Percentiles rank a stretch among this genome's conserved stretches.
phyloP scores from a whole-genome alignment of 2,797 vertebrate genomes.

The Sebastes nivosus region DNA sequence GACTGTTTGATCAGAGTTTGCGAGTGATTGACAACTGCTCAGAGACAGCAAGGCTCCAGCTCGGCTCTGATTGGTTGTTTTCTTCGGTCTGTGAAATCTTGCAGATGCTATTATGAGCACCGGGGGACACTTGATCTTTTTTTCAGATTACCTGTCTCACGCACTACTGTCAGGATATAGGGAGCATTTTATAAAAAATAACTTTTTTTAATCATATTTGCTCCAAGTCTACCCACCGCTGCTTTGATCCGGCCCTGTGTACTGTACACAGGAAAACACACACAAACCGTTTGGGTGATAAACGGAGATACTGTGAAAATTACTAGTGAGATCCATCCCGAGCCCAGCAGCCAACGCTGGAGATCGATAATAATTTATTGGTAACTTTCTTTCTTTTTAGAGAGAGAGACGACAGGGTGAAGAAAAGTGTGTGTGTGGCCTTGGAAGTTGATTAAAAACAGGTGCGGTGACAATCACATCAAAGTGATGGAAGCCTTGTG shows the following conservation, averaged over 20 bases:
- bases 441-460: conserved; percentile 83
- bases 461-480: conserved; percentile 78
- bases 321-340: conserved; percentile 71
- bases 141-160: neutral
- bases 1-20: neutral
- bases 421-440: conserved; percentile 66
- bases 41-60: too few species aligned
- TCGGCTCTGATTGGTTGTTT: neutral
- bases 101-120: too few species aligned
- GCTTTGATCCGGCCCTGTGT: neutral
- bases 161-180: neutral
- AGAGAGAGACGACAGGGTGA: conserved; percentile 50
- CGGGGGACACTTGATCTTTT: neutral
- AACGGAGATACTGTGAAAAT: conserved; percentile 71
- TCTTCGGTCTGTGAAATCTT: neutral
- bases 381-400: conserved; percentile 62
- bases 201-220: neutral
- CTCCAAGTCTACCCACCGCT: neutral
- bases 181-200: neutral
- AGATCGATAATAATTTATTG: conserved; percentile 82
- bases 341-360: conserved; percentile 53
- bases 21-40: too few species aligned
- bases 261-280: conserved; percentile 49
- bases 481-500: conserved; percentile 73
- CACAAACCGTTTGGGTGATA: conserved; percentile 68